phyloP scores from a whole-genome alignment of 2,113 vertebrate genomes.

The Hucho hucho region DNA sequence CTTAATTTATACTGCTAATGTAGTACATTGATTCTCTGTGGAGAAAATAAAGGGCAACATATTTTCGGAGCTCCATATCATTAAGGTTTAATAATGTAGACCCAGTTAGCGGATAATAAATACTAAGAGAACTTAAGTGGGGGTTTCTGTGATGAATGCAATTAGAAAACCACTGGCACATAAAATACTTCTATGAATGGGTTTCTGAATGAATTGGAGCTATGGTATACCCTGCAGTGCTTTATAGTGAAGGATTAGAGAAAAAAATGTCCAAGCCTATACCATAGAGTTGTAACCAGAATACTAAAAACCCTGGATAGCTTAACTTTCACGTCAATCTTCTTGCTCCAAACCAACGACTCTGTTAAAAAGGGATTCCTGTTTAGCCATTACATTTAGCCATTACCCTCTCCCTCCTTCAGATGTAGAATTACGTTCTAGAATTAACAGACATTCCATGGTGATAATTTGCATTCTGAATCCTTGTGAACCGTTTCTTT shows the following conservation, averaged over 20 bases:
- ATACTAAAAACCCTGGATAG: slow-evolving; percentile 63
- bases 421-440: slow-evolving; percentile 40
- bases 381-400: slow-evolving; percentile 8
- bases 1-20: slow-evolving; percentile 95
- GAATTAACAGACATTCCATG: slow-evolving; percentile 64
- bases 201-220: slow-evolving; percentile 74
- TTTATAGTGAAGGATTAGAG: slow-evolving; percentile 55
- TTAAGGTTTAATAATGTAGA: slow-evolving; percentile 97
- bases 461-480: slow-evolving; percentile 55
- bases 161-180: slow-evolving; percentile 74
- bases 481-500: slow-evolving; percentile 57
- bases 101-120: slow-evolving; percentile 87
- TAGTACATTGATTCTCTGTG: slow-evolving; percentile 86
- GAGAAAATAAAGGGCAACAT: slow-evolving; percentile 86
- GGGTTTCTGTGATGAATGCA: slow-evolving; percentile 76
- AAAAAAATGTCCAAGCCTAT: slow-evolving; percentile 44
- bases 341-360: slow-evolving; percentile 63
- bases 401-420: slow-evolving; percentile 27
- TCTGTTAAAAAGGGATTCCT: slow-evolving; percentile 43
- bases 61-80: slow-evolving; percentile 85
- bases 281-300: slow-evolving; percentile 57
- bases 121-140: slow-evolving; percentile 70
- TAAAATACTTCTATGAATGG: slow-evolving; percentile 74
- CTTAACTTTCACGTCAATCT: slow-evolving; percentile 56
- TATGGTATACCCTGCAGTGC: slow-evolving; percentile 65